Base-by-base conservation (phyloP, 1,140 invertebrate genomes). In the Adoxophyes honmai region DNA sequence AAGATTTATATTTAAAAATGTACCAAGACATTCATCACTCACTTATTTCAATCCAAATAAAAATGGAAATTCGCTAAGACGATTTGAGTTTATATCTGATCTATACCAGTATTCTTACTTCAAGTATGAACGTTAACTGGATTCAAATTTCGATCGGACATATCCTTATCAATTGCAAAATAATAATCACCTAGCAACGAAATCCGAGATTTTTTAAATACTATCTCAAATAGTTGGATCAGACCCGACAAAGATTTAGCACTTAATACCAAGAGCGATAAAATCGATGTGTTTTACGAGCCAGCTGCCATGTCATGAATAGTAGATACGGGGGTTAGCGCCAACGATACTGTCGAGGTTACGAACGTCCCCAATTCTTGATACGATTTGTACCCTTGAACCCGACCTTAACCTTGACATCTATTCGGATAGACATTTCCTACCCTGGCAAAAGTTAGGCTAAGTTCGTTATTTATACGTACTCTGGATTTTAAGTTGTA, bases 301-400 rank as follows among this genome's bases (percentile, higher is more conserved):
- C 42, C 42, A 48, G 42, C 42, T 48, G 42, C 16, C 21, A 6
- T 48, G 16, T 28, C 42, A 28, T 48, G 42, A 48, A 48, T 48
- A 48, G 15, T 48, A 48, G 18, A 48, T 21, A 18, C 11, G 42
- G 21, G 16, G 42, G 10, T 48, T 48, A 21, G 16, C 42, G 21
- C 18, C 42, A 48, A 21, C 18, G 9, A 21, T 48, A 11, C 42
- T 11, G 0, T n/a, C 42, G 42, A 48, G 42, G 21, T 28, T 3
- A 33, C 42, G 1, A 37, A 56, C 59, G 66, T 61, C 62, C 59
- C 55, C 59, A 68, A 59, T 68, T 57, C 42, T 18, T 36, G n/a
- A 34, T 37, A 54, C 51, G 54, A 54, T 59, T 64, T 39, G 59
- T 34, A 51, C 51, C 59, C 66, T 56, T 68, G 66, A 68, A 65